Percentiles rank a stretch among this genome's conserved stretches.
These are phyloP conservation scores for Timema podura DNA, from an alignment of 2,888 invertebrate genomes.

Conservation along the genomic window DNA sequence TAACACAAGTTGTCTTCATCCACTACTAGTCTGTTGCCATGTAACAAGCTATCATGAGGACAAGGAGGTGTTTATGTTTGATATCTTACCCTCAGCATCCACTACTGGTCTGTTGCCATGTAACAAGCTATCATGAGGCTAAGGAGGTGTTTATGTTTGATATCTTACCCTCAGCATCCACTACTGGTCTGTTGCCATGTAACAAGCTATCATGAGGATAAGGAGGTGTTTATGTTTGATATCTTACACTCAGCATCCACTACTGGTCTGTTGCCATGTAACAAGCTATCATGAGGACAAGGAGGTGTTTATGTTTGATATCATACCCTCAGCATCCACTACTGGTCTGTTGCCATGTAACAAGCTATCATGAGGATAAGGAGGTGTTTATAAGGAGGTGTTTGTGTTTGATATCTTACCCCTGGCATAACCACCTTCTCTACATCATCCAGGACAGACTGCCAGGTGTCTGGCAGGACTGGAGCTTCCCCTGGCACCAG, in stretches of 20 bases:
- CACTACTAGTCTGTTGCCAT: too few relatives aligned
- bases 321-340: too few relatives aligned
- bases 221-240: not conserved
- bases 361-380: too few relatives aligned
- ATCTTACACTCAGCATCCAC: too few relatives aligned
- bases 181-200: too few relatives aligned
- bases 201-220: too few relatives aligned
- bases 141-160: not conserved
- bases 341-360: too few relatives aligned
- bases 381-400: not conserved
- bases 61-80: not conserved
- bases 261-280: too few relatives aligned
- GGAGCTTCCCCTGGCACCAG: slow-evolving; percentile 82
- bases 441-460: slow-evolving; percentile 81
- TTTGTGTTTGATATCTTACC: slow-evolving; percentile 46
- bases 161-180: slow-evolving; percentile 74
- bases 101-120: slow-evolving; percentile 56
- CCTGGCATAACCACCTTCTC: slow-evolving; percentile 89
- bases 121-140: too few relatives aligned
- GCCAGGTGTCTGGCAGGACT: slow-evolving; percentile 76
- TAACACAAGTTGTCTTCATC: too few relatives aligned
- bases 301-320: not conserved
- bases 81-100: slow-evolving; percentile 79
- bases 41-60: too few relatives aligned
- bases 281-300: too few relatives aligned